Conservation (phyloP, 2,888 invertebrate genomes). For the Adineta ricciae region DNA sequence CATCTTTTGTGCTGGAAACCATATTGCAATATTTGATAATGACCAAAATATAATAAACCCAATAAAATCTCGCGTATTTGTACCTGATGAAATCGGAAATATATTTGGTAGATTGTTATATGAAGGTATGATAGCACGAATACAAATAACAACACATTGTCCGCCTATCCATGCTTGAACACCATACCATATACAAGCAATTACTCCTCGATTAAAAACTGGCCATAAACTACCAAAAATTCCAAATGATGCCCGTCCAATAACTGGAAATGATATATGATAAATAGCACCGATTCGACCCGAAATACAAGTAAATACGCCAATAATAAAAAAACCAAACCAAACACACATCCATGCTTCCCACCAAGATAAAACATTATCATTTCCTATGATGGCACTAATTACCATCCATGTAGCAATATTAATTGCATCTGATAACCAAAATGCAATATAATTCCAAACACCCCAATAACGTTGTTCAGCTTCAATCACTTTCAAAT, state of each 20-base stretch:
- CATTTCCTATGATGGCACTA: background rate
- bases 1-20: background rate
- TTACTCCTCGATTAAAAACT: background rate
- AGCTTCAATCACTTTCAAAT: background rate
- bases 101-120: background rate
- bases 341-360: background rate
- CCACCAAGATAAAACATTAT: background rate
- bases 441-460: background rate
- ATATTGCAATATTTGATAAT: background rate
- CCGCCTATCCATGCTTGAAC: conserved; percentile 1
- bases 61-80: background rate
- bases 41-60: background rate
- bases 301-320: background rate
- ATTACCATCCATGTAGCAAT: background rate
- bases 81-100: background rate
- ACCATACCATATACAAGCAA: background rate
- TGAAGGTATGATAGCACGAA: background rate
- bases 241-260: background rate
- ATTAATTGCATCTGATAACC: background rate
- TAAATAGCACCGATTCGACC: background rate
- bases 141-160: background rate
- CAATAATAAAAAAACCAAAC: background rate
- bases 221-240: background rate
- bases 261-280: conserved; percentile 10
- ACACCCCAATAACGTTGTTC: background rate